These are phyloP conservation scores for Rhinichthys klamathensis DNA, from an alignment of 2,113 vertebrate species.

Conservation along the genomic window DNA sequence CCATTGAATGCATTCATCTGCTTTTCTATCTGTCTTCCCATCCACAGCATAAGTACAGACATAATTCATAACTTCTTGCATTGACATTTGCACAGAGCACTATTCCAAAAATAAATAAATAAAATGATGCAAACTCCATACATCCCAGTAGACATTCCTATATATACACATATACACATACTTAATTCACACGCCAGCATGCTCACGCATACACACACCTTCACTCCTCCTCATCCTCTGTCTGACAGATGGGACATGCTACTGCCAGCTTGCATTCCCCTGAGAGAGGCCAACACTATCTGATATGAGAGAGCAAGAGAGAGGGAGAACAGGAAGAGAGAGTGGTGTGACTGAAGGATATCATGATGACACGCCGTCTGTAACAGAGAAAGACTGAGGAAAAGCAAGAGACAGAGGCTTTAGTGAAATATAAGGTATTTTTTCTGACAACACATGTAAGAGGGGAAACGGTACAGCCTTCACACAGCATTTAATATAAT, in stretches of 20 bases:
- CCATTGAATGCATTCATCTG: neutral
- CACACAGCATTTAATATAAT: neutral
- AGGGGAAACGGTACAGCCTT: neutral
- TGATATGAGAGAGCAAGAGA: constrained; percentile 56
- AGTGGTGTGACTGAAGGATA: constrained; percentile 26
- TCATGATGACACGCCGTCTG: constrained; percentile 18
- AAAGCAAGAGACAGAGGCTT: constrained; percentile 4
- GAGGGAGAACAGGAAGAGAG: constrained; percentile 37
- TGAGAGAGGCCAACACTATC: constrained; percentile 56
- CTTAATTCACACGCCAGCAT: constrained; percentile 25
- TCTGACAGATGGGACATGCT: constrained; percentile 64
- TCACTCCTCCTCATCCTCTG: constrained; percentile 41
- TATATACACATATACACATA: neutral
- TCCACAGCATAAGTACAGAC: neutral
- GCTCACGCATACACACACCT: neutral
- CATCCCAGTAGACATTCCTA: neutral
- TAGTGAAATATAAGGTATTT: constrained; percentile 19
- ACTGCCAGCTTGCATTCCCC: constrained; percentile 54
- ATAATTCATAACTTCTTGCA: neutral
- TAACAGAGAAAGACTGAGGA: constrained; percentile 39
- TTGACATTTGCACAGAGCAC: neutral
- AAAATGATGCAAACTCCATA: constrained; percentile 2
- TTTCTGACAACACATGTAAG: constrained; percentile 12
- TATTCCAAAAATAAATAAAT: neutral
- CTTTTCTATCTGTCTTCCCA: neutral